phyloP scores from a whole-genome alignment of 2,113 vertebrate species.

The Platycercus adscitus region DNA sequence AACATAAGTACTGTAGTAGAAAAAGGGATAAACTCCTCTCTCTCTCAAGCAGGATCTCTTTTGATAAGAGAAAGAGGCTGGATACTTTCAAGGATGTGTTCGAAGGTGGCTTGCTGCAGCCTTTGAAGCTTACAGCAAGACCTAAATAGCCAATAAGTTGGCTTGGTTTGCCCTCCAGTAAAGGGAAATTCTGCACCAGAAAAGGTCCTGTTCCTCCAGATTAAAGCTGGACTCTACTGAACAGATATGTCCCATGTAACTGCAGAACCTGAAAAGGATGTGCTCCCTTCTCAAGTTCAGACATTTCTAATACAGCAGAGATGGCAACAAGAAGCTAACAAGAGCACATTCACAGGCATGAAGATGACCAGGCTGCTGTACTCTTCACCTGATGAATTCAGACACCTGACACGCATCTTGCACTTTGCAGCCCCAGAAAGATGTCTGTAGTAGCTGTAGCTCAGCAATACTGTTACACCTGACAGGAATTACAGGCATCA shows the following conservation, averaged over 20 bases:
- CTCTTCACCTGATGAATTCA: not conserved
- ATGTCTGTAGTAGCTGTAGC: not conserved
- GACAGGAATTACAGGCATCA: not conserved
- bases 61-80: not conserved
- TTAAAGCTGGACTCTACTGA: not conserved
- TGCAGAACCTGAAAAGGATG: not conserved
- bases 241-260: rapidly evolving
- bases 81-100: not conserved
- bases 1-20: not conserved
- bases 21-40: not conserved
- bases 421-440: not conserved
- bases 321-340: not conserved
- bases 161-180: not conserved
- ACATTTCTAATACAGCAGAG: not conserved
- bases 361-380: not conserved
- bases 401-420: not conserved
- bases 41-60: not conserved
- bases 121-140: not conserved
- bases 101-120: not conserved
- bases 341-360: not conserved
- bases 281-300: rapidly evolving
- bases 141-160: not conserved
- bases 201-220: not conserved
- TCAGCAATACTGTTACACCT: not conserved
- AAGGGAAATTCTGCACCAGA: not conserved